Base-by-base conservation (phyloP, 2,797 vertebrate species). In the Ceryle rudis region DNA sequence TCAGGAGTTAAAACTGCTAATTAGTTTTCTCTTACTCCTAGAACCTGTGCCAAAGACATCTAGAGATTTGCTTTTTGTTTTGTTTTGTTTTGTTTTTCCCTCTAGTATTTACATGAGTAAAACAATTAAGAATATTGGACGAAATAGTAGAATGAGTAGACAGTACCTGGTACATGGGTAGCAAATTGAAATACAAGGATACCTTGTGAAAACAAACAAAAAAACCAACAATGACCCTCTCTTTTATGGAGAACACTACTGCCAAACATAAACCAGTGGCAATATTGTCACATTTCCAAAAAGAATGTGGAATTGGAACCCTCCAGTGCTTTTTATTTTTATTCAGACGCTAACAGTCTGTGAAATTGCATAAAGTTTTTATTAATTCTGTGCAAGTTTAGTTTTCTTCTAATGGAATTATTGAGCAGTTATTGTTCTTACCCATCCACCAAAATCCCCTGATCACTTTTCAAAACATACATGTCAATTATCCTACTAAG, bases 401-500 rank as follows among this genome's bases (percentile, higher is more conserved):
- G 58, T 87, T 22, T 61, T 72, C 25, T 70, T 10, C 46, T 73
- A 85, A 84, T 1, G 13, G 42, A 81, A 66, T 79, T 81, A 88
- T 5, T 84, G 81, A 96, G 49, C 37, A 66, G 29, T 37, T 73
- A 71, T 65, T n/a, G 1, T 29, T 87, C 49, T 19, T 89, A 58
- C 39, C 65, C 58, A 73, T 77, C 21, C n/a, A 2, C 25, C 39
- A 47, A 18, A 83, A 73, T 33, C 25, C 46, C 57, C 64, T 79
- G n/a, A 90, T 91, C 72, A 42, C 37, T 87, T 89, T 66, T 80
- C 61, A 92, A 92, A 91, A 31, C 31, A 41, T 81, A 23, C 41
- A 26, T 89, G 89, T 85, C 74, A 93, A 87, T 88, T 94, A 80
- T 51, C 81, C 44, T 47, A 33, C 54, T 61, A 74, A 89, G 69